These are phyloP conservation scores for Euura lappo DNA, from an alignment of 1,140 invertebrate genomes.

Conservation along the genomic window DNA sequence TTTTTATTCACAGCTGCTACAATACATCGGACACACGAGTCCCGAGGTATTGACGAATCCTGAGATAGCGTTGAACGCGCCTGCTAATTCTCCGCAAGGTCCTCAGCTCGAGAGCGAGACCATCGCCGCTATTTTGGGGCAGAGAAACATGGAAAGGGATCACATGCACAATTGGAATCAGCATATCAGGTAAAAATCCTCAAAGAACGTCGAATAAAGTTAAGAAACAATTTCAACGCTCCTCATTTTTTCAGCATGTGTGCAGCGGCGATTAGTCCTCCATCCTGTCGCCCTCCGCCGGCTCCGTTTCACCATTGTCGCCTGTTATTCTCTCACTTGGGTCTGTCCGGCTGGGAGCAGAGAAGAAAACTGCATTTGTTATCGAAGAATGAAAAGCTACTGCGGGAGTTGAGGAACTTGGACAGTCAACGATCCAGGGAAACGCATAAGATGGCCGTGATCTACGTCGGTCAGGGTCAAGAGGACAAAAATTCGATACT, in stretches of 20 bases:
- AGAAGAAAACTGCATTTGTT: conserved; percentile 85
- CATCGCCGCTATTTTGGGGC: conserved; percentile 82
- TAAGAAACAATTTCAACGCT: not conserved
- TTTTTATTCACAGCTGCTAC: conserved; percentile 70
- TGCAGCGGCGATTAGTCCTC: conserved; percentile 43
- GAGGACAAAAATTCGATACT: conserved; percentile 96
- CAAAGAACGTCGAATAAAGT: not conserved
- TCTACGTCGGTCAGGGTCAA: conserved; percentile 96
- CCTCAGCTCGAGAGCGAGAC: conserved; percentile 79
- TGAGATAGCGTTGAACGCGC: conserved; percentile 73
- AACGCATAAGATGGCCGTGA: conserved; percentile 98
- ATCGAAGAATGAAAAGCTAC: conserved; percentile 87
- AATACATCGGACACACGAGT: conserved; percentile 91
- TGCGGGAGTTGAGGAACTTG: conserved; percentile 91
- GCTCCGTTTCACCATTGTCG: conserved; percentile 85
- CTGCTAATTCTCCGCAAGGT: conserved; percentile 71
- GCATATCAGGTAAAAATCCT: conserved; percentile 43
- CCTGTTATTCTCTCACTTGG: conserved; percentile 87
- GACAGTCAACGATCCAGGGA: conserved; percentile 91
- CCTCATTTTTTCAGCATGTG: conserved; percentile 40
- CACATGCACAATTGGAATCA: conserved; percentile 64
- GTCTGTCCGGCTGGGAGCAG: conserved; percentile 88
- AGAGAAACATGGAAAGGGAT: conserved; percentile 79
- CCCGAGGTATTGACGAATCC: conserved; percentile 84
- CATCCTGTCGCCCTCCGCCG: conserved; percentile 53